A percentile compares a stretch with the other conserved stretches of the same genome.
phyloP scores from a whole-genome alignment of 1,140 invertebrate species.

The Cardiocondyla obscurior region DNA sequence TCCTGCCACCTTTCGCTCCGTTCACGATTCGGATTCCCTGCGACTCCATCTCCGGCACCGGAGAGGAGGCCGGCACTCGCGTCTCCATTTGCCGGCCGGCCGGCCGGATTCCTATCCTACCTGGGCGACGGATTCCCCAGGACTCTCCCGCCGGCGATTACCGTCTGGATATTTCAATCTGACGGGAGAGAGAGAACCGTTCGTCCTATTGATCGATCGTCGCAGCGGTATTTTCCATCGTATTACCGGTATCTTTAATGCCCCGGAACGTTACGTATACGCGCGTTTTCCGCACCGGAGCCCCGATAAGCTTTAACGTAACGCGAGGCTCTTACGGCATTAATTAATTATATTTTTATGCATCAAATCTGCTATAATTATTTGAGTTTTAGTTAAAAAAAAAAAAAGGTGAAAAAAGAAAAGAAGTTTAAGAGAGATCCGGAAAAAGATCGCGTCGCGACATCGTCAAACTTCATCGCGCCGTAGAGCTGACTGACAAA shows the following conservation, averaged over 20 bases:
- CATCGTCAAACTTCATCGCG: neutral
- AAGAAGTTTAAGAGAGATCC: too few relatives aligned
- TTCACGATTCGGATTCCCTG: conserved; percentile 10
- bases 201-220: neutral
- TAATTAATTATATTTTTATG: too few relatives aligned
- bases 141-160: neutral
- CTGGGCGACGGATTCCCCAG: neutral
- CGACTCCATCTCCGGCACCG: conserved; percentile 8
- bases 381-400: neutral
- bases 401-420: too few relatives aligned
- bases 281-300: neutral
- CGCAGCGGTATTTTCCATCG: neutral
- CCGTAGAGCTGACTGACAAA: neutral
- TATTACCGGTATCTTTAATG: neutral
- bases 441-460: neutral
- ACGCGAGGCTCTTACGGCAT: too few relatives aligned
- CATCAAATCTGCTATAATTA: neutral
- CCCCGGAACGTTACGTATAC: neutral
- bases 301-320: too few relatives aligned
- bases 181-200: neutral
- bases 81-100: neutral
- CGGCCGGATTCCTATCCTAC: conserved; percentile 40
- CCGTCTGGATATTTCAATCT: conserved; percentile 14
- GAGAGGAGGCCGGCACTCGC: neutral
- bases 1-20: conserved; percentile 34